Evolutionary conservation across 2,797 vertebrate species (phyloP).

Genomic region (Helostoma temminkii): DNA sequence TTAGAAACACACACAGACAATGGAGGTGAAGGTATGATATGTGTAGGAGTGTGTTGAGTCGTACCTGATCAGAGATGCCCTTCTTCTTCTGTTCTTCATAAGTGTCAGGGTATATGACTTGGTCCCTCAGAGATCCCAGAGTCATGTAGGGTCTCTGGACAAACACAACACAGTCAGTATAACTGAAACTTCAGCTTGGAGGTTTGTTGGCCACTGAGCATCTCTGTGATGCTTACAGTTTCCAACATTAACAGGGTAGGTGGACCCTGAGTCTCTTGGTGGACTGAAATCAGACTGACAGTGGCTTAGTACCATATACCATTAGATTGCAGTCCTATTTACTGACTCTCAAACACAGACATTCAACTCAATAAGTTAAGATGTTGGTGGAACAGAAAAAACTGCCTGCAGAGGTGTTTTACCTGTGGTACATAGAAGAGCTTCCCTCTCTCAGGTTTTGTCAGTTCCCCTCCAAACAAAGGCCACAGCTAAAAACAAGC

Average conservation of each 20-base stretch:
- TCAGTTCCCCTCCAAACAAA: constrained; percentile 94
- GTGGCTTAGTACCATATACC: too few relatives aligned
- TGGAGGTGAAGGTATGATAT: neutral
- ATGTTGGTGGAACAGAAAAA: neutral
- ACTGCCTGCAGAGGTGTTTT: constrained; percentile 16
- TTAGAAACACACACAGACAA: neutral
- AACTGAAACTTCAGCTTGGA: neutral
- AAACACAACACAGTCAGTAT: constrained; percentile 12
- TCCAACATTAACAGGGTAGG: too few relatives aligned
- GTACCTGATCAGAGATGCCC: constrained; percentile 92
- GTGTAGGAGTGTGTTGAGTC: neutral
- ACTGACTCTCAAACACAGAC: too few relatives aligned
- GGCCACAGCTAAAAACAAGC: constrained; percentile 90
- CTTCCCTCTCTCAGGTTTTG: constrained; percentile 97
- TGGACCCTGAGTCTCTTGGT: too few relatives aligned
- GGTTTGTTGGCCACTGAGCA: too few relatives aligned
- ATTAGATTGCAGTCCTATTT: too few relatives aligned
- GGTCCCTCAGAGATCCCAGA: constrained; percentile 94
- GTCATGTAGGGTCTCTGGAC: constrained; percentile 98
- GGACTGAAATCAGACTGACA: too few relatives aligned
- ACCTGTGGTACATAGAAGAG: constrained; percentile 99
- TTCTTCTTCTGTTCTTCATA: constrained; percentile 91
- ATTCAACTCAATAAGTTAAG: too few relatives aligned
- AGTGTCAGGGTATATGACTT: constrained; percentile 98
- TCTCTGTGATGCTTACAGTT: too few relatives aligned